Evolutionary conservation across 1,140 invertebrate genomes (phyloP), one percentile per base, ranked within the genome.

Genomic region (Euura lappo): DNA sequence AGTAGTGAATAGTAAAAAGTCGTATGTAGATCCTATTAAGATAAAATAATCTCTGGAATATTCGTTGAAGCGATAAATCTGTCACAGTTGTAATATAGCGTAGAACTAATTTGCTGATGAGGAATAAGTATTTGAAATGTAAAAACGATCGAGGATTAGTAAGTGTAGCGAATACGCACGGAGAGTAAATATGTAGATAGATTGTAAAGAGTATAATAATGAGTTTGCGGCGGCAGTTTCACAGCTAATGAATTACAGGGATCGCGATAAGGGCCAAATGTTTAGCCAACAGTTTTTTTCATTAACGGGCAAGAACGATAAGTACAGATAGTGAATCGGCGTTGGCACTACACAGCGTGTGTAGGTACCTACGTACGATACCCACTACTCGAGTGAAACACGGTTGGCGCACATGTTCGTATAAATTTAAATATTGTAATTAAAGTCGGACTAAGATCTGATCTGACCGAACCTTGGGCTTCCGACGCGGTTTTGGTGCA

Each of bases 341-440:
- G 51, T 60, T n/a, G 28, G 47, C 47, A 60, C 51, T 28, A 28
- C 28, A 28, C 28, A 28, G 28, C 28, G 28, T 28, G 0, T 28
- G 28, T 28, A 28, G 0, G 28, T 28, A 28, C 28, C 28, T 28
- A 28, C 28, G 28, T 28, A 28, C 28, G 28, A 28, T 28, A 28
- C 28, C 28, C 28, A 28, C 28, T 51, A 13, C 2, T 46, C 10
- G 43, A n/a, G 42, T 45, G 1, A 72, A 65, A 65, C 45, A 70
- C 11, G 70, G 44, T 42, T 65, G 28, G 71, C 73, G 78, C 84
- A 86, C 81, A 85, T 85, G 83, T 78, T 78, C 77, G 76, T 11
- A 28, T 11, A 67, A 84, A 81, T 86, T 86, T 86, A 75, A 86
- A 86, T 86, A 85, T 85, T 83, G 77, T 85, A 85, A 86, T 86